Percentiles rank a stretch among this genome's conserved stretches.
phyloP scores from a whole-genome alignment of 2,888 invertebrate species.

The Hemaris fuciformis region DNA sequence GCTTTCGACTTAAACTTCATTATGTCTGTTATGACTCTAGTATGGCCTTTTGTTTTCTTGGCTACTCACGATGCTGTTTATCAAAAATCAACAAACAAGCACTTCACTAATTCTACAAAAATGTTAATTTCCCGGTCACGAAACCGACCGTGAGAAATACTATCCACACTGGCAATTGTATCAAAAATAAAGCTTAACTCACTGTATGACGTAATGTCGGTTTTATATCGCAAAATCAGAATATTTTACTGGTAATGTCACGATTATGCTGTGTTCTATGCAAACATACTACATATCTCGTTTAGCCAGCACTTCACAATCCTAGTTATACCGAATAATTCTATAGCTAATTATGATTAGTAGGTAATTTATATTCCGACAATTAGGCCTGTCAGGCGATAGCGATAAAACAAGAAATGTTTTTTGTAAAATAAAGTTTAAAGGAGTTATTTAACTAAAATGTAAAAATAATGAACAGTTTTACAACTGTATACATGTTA shows the following conservation, averaged over 20 bases:
- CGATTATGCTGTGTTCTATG: neutral
- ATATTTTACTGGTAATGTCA: neutral
- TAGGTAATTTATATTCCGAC: too few species aligned
- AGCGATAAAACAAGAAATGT: too few species aligned
- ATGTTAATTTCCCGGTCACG: neutral
- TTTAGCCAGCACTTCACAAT: neutral
- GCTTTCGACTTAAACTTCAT: neutral
- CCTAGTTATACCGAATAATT: neutral
- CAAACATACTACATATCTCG: neutral
- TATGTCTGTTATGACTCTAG: neutral
- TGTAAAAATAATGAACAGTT: too few species aligned
- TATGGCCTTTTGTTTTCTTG: neutral
- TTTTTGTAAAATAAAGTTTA: too few species aligned
- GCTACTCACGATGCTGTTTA: neutral
- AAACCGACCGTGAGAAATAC: neutral
- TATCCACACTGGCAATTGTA: slow-evolving; percentile 1
- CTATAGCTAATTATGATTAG: neutral
- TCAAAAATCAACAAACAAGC: neutral
- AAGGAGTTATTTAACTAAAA: too few species aligned
- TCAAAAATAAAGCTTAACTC: slow-evolving; percentile 3
- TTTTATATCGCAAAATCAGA: neutral
- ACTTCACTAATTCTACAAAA: neutral
- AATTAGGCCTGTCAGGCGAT: too few species aligned
- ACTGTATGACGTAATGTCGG: neutral
- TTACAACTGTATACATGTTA: too few species aligned